phyloP scores from a whole-genome alignment of 2,888 invertebrate genomes.

The Notodonta ziczac region DNA sequence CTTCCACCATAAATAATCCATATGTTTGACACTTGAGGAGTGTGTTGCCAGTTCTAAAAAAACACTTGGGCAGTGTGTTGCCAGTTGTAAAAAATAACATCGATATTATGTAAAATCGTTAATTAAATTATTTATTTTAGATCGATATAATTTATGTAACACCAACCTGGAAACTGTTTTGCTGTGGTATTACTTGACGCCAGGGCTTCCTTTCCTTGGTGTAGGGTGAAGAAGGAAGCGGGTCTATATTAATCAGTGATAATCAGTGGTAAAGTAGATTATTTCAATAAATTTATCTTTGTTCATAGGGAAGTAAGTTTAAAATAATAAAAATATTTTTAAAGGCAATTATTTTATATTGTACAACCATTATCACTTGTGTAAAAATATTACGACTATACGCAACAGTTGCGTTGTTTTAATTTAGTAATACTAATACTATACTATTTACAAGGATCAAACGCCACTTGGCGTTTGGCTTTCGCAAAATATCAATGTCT shows the following conservation, averaged over 20 bases:
- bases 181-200: no score
- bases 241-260: no score
- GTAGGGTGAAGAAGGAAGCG: no score
- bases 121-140: not conserved
- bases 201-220: no score
- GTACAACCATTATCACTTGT: conserved; percentile 82
- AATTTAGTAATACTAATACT: conserved; percentile 81
- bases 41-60: not conserved
- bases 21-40: conserved; percentile 63
- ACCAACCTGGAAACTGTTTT: no score
- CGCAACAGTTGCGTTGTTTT: conserved; percentile 71
- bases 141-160: conserved; percentile 7
- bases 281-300: not conserved
- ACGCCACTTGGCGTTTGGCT: conserved; percentile 50
- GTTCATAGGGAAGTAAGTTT: not conserved
- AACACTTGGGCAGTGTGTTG: conserved; percentile 39
- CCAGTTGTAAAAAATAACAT: conserved; percentile 37
- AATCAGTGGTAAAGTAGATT: not conserved
- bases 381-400: conserved; percentile 74
- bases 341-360: conserved; percentile 74
- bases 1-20: conserved; percentile 74
- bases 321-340: conserved; percentile 38
- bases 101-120: not conserved
- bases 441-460: conserved; percentile 76
- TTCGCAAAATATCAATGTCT: conserved; percentile 56